phyloP scores from a whole-genome alignment of 2,888 invertebrate genomes.

The Acronicta leporina region DNA sequence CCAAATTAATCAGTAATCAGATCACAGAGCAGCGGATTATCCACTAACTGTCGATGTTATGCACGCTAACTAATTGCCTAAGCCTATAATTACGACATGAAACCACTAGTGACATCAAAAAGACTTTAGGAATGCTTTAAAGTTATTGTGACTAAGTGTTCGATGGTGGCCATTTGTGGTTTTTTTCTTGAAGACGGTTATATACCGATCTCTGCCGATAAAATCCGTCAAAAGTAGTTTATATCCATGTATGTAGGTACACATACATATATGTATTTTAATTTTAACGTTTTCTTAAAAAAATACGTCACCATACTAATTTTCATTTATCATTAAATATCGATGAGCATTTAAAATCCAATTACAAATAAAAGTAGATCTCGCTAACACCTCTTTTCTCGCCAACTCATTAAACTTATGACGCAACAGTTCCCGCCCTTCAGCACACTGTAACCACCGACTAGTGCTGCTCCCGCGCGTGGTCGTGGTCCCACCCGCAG shows the following conservation, averaged over 20 bases:
- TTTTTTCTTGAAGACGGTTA: too few species aligned
- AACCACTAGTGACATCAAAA: background rate
- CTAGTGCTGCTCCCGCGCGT: constrained; percentile 15
- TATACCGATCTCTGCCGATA: too few species aligned
- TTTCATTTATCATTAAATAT: too few species aligned
- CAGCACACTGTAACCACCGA: background rate
- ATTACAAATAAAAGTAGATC: background rate
- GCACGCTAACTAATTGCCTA: constrained; percentile 1
- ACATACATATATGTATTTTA: too few species aligned
- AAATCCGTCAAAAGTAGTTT: too few species aligned
- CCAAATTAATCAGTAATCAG: constrained; percentile 16
- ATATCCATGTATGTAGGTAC: too few species aligned
- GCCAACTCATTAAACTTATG: constrained; percentile 36
- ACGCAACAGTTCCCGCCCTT: constrained; percentile 8
- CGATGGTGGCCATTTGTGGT: too few species aligned
- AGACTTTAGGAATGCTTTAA: background rate
- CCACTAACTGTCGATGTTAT: constrained; percentile 18
- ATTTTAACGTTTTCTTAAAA: too few species aligned
- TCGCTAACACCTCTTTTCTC: constrained; percentile 5
- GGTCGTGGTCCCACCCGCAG: constrained; percentile 19
- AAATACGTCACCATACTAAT: too few species aligned
- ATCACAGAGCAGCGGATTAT: constrained; percentile 2
- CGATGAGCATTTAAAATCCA: background rate
- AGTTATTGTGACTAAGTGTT: background rate
- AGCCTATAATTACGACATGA: constrained; percentile 6